phyloP scores from a whole-genome alignment of 1,140 invertebrate species.

The Drosophila busckii region DNA sequence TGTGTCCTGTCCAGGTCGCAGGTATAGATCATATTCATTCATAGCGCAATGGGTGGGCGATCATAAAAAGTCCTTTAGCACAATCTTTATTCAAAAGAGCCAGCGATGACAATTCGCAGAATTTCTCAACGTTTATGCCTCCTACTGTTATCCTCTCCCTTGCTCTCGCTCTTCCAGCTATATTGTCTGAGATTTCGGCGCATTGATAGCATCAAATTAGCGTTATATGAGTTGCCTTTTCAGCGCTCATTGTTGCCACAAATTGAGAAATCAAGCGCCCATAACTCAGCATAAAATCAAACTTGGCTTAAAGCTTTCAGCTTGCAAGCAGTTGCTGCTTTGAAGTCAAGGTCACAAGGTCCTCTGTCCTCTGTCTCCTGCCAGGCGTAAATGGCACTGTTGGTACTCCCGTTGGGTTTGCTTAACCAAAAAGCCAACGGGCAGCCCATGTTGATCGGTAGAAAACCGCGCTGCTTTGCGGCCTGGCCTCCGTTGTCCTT shows the following conservation, averaged over 20 bases:
- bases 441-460: slow-evolving; percentile 59
- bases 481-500: slow-evolving; percentile 73
- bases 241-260: slow-evolving; percentile 48
- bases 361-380: slow-evolving; percentile 30
- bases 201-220: slow-evolving; percentile 66
- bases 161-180: neutral
- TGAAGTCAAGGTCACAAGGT: slow-evolving; percentile 23
- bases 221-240: slow-evolving; percentile 67
- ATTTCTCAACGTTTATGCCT: slow-evolving; percentile 50
- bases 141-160: slow-evolving; percentile 51
- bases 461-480: slow-evolving; percentile 49
- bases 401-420: slow-evolving; percentile 60
- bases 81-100: slow-evolving; percentile 54
- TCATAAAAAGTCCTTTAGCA: slow-evolving; percentile 73
- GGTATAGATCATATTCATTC: slow-evolving; percentile 54
- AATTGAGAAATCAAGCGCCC: slow-evolving; percentile 62
- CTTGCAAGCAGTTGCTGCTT: no score
- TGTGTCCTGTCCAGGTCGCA: neutral
- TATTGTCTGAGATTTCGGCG: slow-evolving; percentile 29
- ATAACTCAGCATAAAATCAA: no score
- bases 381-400: slow-evolving; percentile 38
- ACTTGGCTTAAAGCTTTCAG: no score
- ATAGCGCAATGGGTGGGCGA: slow-evolving; percentile 66
- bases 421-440: slow-evolving; percentile 54
- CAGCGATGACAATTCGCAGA: slow-evolving; percentile 39